phyloP scores from a whole-genome alignment of 2,888 invertebrate genomes.

The Gymnoscelis rufifasciata region DNA sequence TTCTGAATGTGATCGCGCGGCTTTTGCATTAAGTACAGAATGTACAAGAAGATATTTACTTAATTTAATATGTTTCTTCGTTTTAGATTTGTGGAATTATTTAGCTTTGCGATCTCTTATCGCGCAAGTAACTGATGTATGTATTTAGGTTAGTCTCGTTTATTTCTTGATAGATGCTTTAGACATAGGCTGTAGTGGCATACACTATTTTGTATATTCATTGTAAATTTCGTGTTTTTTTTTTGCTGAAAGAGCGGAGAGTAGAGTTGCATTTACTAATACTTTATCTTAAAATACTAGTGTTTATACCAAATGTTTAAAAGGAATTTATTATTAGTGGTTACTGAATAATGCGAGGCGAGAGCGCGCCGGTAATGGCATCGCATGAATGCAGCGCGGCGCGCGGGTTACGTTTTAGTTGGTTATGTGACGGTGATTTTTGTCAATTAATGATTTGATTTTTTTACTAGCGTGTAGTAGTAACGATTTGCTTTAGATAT shows the following conservation, averaged over 20 bases:
- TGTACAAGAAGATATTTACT: conserved; percentile 24
- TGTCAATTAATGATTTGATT: conserved; percentile 62
- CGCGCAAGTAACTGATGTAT: conserved; percentile 34
- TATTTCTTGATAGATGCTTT: conserved; percentile 30
- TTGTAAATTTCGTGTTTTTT: conserved; percentile 64
- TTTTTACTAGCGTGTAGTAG: conserved; percentile 32
- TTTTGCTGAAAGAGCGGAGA: conserved; percentile 51
- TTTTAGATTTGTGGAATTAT: conserved; percentile 41
- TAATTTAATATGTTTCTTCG: conserved; percentile 37
- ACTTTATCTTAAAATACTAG: conserved; percentile 68
- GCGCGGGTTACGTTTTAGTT: conserved; percentile 37
- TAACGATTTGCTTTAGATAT: conserved; percentile 47
- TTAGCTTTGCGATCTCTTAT: conserved; percentile 29
- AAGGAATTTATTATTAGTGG: conserved; percentile 47
- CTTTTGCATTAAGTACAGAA: conserved; percentile 13
- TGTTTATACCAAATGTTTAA: conserved; percentile 72
- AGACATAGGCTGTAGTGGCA: conserved; percentile 27
- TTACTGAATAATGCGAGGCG: conserved; percentile 23
- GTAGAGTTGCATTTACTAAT: conserved; percentile 77
- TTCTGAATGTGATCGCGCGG: conserved; percentile 33
- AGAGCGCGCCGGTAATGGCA: conserved; percentile 23
- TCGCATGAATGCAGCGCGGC: conserved; percentile 23
- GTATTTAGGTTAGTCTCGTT: conserved; percentile 34
- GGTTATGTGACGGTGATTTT: conserved; percentile 56
- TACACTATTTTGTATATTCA: conserved; percentile 48